These are phyloP conservation scores for Sciurus niger DNA, from an alignment of 2,113 vertebrate species.

Conservation along the genomic window DNA sequence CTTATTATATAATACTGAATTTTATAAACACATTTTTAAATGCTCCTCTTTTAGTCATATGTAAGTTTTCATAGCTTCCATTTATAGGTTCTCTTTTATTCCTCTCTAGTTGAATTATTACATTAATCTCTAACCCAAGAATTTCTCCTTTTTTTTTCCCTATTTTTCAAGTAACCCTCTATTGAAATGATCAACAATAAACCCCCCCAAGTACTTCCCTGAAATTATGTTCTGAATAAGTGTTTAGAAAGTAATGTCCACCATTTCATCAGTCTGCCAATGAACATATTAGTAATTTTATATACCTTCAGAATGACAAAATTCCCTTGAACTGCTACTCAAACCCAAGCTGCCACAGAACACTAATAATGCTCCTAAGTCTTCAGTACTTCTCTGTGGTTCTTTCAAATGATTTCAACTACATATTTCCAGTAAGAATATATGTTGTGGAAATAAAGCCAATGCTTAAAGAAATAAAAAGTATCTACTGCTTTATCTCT, in stretches of 20 bases:
- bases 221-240: not conserved
- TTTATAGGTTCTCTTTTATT: slow-evolving; percentile 60
- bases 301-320: not conserved
- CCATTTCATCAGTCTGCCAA: slow-evolving; percentile 32
- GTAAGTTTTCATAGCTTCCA: slow-evolving; percentile 55
- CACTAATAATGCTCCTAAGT: slow-evolving; percentile 1
- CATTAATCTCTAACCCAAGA: slow-evolving; percentile 67
- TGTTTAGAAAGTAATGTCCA: not conserved
- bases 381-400: not conserved
- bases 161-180: slow-evolving; percentile 14
- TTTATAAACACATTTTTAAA: slow-evolving; percentile 60
- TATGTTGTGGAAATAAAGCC: slow-evolving; percentile 55
- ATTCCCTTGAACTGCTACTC: not conserved
- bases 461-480: not conserved
- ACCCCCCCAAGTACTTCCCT: not conserved
- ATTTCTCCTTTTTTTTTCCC: not conserved
- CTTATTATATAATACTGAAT: not conserved
- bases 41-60: slow-evolving; percentile 43
- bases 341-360: slow-evolving; percentile 6
- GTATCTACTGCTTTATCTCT: not conserved
- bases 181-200: slow-evolving; percentile 63
- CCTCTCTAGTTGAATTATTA: slow-evolving; percentile 40
- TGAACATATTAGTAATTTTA: not conserved
- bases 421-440: not conserved
- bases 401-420: slow-evolving; percentile 16